phyloP scores from a whole-genome alignment of 2,888 invertebrate genomes.

The Pomacea canaliculata region DNA sequence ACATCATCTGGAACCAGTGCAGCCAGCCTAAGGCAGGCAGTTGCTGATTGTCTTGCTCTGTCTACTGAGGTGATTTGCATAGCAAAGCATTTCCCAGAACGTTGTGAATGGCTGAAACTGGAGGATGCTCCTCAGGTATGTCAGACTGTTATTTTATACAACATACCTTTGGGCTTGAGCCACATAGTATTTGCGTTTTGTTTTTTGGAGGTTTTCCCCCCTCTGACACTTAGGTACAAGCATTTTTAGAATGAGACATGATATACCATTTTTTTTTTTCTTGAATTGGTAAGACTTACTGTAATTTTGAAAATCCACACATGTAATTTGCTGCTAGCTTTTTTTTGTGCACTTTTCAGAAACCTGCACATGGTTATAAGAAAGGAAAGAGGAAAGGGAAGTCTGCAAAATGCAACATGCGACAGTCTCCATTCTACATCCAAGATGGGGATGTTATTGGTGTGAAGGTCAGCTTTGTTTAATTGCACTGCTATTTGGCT shows the following conservation, averaged over 20 bases:
- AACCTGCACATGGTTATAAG: constrained; percentile 10
- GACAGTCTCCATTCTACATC: constrained; percentile 61
- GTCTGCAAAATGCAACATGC: constrained; percentile 53
- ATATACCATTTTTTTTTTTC: too few relatives aligned
- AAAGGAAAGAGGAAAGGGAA: constrained; percentile 49
- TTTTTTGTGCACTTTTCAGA: constrained; percentile 8
- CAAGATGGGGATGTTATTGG: constrained; percentile 67
- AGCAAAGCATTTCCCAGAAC: constrained; percentile 61
- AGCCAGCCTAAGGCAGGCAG: constrained; percentile 44
- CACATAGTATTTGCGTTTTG: neutral
- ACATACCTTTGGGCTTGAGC: neutral
- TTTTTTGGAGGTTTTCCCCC: neutral
- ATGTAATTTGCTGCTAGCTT: neutral
- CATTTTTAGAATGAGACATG: too few relatives aligned
- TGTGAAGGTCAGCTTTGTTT: constrained; percentile 55
- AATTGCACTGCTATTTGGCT: neutral
- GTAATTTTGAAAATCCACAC: neutral
- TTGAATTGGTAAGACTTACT: too few relatives aligned
- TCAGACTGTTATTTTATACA: neutral
- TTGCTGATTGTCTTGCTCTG: constrained; percentile 43
- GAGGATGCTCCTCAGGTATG: constrained; percentile 39
- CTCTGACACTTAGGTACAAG: neutral
- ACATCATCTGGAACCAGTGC: constrained; percentile 48
- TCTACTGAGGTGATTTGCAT: constrained; percentile 52
- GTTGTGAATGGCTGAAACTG: constrained; percentile 59